Evolutionary conservation across 2,888 invertebrate genomes (phyloP).

Genomic region (Caenorhabditis sinica): DNA sequence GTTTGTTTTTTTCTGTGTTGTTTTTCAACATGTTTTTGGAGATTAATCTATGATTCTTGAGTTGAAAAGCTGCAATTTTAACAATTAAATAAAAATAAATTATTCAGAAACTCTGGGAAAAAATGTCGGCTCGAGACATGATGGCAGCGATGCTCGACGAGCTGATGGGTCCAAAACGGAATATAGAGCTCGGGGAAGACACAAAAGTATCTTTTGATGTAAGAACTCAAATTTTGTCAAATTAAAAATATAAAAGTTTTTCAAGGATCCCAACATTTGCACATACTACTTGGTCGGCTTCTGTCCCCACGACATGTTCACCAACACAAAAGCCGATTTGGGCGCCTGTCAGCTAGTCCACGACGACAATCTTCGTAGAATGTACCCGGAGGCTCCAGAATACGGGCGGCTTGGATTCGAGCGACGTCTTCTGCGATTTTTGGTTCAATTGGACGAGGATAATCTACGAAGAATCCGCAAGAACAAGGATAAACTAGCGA

Average conservation of each 20-base stretch:
- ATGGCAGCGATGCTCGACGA: slow-evolving; percentile 82
- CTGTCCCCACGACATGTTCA: slow-evolving; percentile 98
- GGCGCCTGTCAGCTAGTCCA: slow-evolving; percentile 96
- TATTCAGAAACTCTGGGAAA: background rate
- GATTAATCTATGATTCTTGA: slow-evolving; percentile 1
- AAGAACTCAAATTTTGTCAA: background rate
- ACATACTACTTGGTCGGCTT: slow-evolving; percentile 97
- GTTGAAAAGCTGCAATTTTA: background rate
- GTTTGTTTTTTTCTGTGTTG: background rate
- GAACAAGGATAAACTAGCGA: slow-evolving; percentile 70
- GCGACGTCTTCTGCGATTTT: slow-evolving; percentile 69
- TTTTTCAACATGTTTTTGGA: background rate
- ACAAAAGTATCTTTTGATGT: slow-evolving; percentile 70
- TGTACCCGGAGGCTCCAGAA: slow-evolving; percentile 86
- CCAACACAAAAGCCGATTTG: slow-evolving; percentile 96
- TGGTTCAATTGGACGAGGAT: slow-evolving; percentile 74
- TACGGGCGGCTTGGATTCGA: slow-evolving; percentile 79
- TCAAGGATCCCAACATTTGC: slow-evolving; percentile 89
- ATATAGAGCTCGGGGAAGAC: slow-evolving; percentile 72
- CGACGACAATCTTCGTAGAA: slow-evolving; percentile 94
- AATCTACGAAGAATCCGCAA: slow-evolving; percentile 75
- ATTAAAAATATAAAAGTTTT: background rate
- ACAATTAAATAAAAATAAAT: background rate
- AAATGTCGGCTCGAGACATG: slow-evolving; percentile 74
- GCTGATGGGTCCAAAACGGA: slow-evolving; percentile 80